Base-by-base conservation (phyloP, 2,888 invertebrate genomes). In the Platerodrilus igneus region DNA sequence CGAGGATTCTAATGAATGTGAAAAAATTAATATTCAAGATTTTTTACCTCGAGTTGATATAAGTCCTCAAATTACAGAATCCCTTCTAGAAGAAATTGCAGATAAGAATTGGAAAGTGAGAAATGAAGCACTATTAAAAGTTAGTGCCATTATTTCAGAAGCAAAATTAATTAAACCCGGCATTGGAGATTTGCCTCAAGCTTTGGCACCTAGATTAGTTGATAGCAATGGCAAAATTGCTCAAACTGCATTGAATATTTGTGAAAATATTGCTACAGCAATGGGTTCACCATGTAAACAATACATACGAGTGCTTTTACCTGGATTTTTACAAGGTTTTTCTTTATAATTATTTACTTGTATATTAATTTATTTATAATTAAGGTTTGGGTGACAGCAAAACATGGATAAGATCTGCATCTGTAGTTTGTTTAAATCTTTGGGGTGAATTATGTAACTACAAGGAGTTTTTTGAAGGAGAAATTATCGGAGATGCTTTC, bases 31-130 rank as follows among this genome's bases (percentile, higher is more conserved):
- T 50, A 69, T 77, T 3, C 79, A 82, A 15, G 92, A 93, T 68
- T 70, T 79, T 10, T 64, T 90, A 5, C 82, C 91, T 0, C 73
- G 87, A 25, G 78, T 82, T 1, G 92, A 93, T 62, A 85, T 94
- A 49, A 83, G 87, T 40, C 75, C 78, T 3, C 84, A 86, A 53
- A 84, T 95, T 46, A 91, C 90, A 0, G 87, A 89, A 51, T 69
- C 80, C 0, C 68, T 95, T 1, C 68, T 94, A 2, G 79, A 76
- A 4, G 90, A 94, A 66, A 74, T 93, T 52, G 75, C 79, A 13
- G 91, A 93, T 65, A 92, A 90, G 67, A 90, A 90, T 68, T 96
- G 95, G 95, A 95, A 95, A 75, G 83, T 83, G 51, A 74, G 87
- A 40, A 82, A 80, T 52, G 87, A 88, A 67, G 86, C 79, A 1